Conservation (phyloP, 1,140 invertebrate species). For the Leptestheria dahalacensis region DNA sequence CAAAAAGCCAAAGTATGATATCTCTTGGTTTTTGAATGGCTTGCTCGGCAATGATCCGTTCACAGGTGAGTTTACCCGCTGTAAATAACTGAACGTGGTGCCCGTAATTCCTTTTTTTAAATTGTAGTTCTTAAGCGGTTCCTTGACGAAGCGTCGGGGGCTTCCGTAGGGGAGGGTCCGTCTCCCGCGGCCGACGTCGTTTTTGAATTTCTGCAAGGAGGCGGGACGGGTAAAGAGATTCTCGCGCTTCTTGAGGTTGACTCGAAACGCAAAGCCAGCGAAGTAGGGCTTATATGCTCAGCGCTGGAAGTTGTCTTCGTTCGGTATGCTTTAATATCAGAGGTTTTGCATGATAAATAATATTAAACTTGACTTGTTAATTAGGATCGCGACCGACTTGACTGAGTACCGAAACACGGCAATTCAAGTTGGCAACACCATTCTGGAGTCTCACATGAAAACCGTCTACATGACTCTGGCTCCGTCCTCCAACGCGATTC, state of each 20-base stretch:
- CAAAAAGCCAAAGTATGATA: conserved; percentile 7
- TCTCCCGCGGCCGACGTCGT: not conserved
- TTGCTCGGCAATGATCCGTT: conserved; percentile 5
- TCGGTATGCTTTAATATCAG: not conserved
- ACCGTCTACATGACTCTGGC: conserved; percentile 8
- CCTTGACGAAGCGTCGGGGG: not conserved
- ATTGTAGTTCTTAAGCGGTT: not conserved
- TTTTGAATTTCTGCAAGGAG: not conserved
- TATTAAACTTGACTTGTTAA: not conserved
- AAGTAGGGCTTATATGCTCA: not conserved
- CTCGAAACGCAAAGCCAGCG: not conserved
- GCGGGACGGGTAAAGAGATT: conserved; percentile 1
- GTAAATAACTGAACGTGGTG: not conserved
- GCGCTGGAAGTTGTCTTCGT: not conserved
- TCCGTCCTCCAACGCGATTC: conserved; percentile 2
- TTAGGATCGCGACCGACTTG: conserved; percentile 7
- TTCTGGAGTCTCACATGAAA: conserved; percentile 9
- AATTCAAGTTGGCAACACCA: not conserved
- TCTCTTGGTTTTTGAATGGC: not conserved
- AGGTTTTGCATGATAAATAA: not conserved
- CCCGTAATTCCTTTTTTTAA: too few species aligned
- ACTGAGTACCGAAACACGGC: conserved; percentile 9
- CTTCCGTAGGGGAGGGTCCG: not conserved
- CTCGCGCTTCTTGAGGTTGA: not conserved
- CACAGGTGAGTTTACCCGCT: not conserved